Percentiles rank a stretch among this genome's conserved stretches.
These are phyloP conservation scores for Cotesia vestalis DNA, from an alignment of 1,140 invertebrate species.

Conservation along the genomic window DNA sequence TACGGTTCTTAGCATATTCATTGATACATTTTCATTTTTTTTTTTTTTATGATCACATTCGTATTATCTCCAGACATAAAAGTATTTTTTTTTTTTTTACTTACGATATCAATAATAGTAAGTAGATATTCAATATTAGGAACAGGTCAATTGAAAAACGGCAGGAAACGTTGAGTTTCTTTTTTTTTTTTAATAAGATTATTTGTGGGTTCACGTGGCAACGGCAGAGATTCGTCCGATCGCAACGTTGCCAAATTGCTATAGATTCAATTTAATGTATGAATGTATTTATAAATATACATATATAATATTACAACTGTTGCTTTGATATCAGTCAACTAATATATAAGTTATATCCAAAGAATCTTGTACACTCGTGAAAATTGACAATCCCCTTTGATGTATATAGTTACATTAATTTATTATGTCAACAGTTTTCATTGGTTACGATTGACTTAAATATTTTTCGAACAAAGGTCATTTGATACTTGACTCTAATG, in stretches of 20 bases:
- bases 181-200: slow-evolving; percentile 34
- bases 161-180: slow-evolving; percentile 16
- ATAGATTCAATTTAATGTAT: neutral
- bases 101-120: slow-evolving; percentile 1
- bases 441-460: neutral
- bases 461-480: slow-evolving; percentile 2
- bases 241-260: slow-evolving; percentile 40
- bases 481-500: neutral
- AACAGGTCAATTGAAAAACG: slow-evolving; percentile 12
- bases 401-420: slow-evolving; percentile 33
- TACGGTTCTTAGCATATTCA: too few species aligned
- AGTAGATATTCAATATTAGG: neutral
- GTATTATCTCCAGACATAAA: too few species aligned
- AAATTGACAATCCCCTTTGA: slow-evolving; percentile 16
- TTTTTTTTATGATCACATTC: too few species aligned
- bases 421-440: slow-evolving; percentile 28
- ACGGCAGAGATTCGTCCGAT: slow-evolving; percentile 39
- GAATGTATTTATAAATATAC: slow-evolving; percentile 5
- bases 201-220: slow-evolving; percentile 42
- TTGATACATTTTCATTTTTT: too few species aligned
- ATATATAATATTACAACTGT: slow-evolving; percentile 15
- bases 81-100: too few species aligned
- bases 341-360: neutral
- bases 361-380: slow-evolving; percentile 22
- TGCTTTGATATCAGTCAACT: neutral